Evolutionary conservation across 2,113 vertebrate genomes (phyloP).

Genomic region (Eulemur macaco): DNA sequence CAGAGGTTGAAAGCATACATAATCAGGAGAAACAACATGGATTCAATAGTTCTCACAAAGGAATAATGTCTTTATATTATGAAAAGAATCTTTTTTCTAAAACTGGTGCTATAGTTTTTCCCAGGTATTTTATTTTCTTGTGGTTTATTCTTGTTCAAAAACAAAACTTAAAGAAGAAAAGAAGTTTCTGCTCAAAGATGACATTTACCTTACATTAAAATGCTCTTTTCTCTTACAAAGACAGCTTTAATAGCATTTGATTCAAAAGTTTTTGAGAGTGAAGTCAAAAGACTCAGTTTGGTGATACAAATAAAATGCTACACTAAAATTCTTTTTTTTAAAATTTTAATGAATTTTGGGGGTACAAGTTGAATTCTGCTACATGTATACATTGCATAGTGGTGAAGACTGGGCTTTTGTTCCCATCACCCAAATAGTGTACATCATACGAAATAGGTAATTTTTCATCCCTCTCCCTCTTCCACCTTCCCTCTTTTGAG

Average conservation of each 20-base stretch:
- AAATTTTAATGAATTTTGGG: too few species aligned
- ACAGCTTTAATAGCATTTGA: neutral
- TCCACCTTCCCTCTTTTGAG: too few species aligned
- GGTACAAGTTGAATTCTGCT: too few species aligned
- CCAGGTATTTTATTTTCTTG: neutral
- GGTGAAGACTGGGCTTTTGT: too few species aligned
- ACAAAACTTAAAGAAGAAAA: neutral
- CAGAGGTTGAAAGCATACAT: neutral
- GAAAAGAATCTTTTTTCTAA: conserved; percentile 7
- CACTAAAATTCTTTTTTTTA: neutral
- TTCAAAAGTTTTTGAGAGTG: neutral
- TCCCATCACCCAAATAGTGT: too few species aligned
- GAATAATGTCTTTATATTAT: neutral
- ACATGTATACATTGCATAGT: too few species aligned
- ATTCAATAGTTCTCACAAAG: neutral
- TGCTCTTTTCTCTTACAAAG: neutral
- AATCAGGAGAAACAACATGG: neutral
- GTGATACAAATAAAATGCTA: neutral
- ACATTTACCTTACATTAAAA: neutral
- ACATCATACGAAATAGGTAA: too few species aligned
- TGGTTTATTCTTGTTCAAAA: conserved; percentile 18
- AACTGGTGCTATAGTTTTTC: neutral
- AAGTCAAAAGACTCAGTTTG: conserved; percentile 40
- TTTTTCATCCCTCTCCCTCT: too few species aligned
- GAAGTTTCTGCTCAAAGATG: neutral